Base-by-base conservation (phyloP, 2,888 invertebrate species). In the Pachycephus smyrnensis region DNA sequence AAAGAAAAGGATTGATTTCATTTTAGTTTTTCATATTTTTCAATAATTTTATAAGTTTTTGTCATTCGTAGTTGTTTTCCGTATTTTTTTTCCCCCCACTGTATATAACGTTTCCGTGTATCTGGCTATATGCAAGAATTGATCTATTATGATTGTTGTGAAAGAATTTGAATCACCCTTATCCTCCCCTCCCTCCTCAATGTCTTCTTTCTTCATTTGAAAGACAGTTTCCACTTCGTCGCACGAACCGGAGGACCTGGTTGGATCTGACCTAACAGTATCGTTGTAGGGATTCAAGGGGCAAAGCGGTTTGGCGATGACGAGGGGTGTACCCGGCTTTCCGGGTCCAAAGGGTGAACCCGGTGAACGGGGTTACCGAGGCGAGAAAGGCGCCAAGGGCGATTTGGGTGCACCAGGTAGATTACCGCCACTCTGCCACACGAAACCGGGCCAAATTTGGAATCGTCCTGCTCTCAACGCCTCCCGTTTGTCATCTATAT, bases 351-450 rank as follows among this genome's bases (percentile, higher is more conserved):
- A 93, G 86, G 93, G 93, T 85, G 89, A 92, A 87, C 92, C 93
- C 88, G 94, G 93, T 89, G 92, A 93, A 84, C 93, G 94, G 87
- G 96, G 96, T 81, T 94, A 94, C 80, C 94, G 94, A 73, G 95
- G 95, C 80, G 93, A 94, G 75, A 94, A 94, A 35, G 95, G 95
- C 80, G 91, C 91, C 81, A 93, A 92, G 86, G 94, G 94, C 84
- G 93, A 93, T 83, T 86, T 88, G 91, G 95, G 93, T 91, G 93
- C 92, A 87, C 86, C 92, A 87, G 94, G 94, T 90, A 90, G 88
- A 87, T 81, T 82, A 74, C 77, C 76, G 55, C 40, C 77, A 80
- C 80, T 78, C 81, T 79, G 80, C 77, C 79, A 85, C 80, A 55
- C 9, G 55, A 84, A 83, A 81, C 79, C 84, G 81, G 77, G 77